phyloP scores from a whole-genome alignment of 2,797 vertebrate species.

The Mastacembelus armatus region DNA sequence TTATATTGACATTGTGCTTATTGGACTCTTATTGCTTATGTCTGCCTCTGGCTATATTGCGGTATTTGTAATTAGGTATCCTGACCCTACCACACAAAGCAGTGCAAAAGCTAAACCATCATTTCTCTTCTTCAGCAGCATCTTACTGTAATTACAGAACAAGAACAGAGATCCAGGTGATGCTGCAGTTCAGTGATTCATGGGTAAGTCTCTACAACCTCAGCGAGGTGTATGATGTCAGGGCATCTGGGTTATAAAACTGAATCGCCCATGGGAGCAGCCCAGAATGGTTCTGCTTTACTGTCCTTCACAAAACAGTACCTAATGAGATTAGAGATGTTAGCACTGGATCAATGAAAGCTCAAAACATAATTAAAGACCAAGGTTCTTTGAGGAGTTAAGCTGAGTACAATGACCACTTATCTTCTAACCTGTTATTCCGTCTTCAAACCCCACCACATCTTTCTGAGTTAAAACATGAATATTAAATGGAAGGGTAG shows the following conservation, averaged over 20 bases:
- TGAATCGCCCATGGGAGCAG: constrained; percentile 56
- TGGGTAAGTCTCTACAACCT: constrained; percentile 64
- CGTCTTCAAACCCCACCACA: constrained; percentile 39
- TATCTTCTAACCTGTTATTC: constrained; percentile 36
- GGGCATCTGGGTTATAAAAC: constrained; percentile 69
- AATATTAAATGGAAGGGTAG: constrained; percentile 37
- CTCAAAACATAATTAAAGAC: constrained; percentile 77
- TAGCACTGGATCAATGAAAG: constrained; percentile 67
- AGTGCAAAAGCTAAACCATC: constrained; percentile 5
- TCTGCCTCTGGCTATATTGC: constrained; percentile 17
- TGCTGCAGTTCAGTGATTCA: constrained; percentile 39
- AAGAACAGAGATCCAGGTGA: constrained; percentile 23
- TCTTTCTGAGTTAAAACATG: constrained; percentile 41
- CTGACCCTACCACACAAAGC: constrained; percentile 12
- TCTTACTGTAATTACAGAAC: constrained; percentile 52
- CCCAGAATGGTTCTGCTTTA: constrained; percentile 65
- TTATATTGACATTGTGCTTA: constrained; percentile 13
- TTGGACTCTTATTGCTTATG: constrained; percentile 13
- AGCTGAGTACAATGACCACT: constrained; percentile 60
- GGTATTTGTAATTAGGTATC: constrained; percentile 28
- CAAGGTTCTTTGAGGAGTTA: constrained; percentile 58
- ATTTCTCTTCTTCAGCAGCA: constrained; percentile 21
- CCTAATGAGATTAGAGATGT: constrained; percentile 72
- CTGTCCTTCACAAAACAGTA: constrained; percentile 72
- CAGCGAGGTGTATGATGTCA: constrained; percentile 51